Conservation (phyloP, 1,140 invertebrate genomes). For the Heterodera schachtii region DNA sequence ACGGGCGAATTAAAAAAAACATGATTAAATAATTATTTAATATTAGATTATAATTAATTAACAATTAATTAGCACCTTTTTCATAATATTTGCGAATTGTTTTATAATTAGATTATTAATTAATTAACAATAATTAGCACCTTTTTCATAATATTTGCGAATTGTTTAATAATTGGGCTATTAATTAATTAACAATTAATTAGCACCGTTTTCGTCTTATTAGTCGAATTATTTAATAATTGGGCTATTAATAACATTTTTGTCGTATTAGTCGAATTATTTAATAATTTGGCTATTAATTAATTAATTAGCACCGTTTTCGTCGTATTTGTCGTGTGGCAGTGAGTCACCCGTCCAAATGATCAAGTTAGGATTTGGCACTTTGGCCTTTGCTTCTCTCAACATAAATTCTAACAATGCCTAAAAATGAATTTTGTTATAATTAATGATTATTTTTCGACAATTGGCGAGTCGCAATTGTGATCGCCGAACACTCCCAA, state of each 20-base stretch:
- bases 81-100: too few relatives aligned
- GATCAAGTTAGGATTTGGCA: slow-evolving; percentile 54
- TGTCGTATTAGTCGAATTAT: too few relatives aligned
- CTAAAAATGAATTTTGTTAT: slow-evolving; percentile 8
- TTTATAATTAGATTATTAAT: too few relatives aligned
- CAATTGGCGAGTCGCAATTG: slow-evolving; percentile 54
- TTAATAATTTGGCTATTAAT: neutral
- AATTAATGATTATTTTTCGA: neutral
- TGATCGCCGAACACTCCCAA: slow-evolving; percentile 54
- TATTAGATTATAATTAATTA: too few relatives aligned
- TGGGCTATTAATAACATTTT: neutral
- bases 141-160: too few relatives aligned
- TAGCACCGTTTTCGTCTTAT: too few relatives aligned
- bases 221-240: slow-evolving; percentile 1
- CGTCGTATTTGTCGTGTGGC: slow-evolving; percentile 53
- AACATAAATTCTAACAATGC: slow-evolving; percentile 44
- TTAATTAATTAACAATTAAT: too few relatives aligned
- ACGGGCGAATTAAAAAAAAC: neutral
- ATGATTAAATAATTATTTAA: too few relatives aligned
- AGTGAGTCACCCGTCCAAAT: slow-evolving; percentile 63
- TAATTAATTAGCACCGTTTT: slow-evolving; percentile 43
- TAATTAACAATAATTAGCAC: too few relatives aligned
- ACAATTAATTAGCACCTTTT: too few relatives aligned
- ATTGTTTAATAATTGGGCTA: too few relatives aligned
- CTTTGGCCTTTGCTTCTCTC: slow-evolving; percentile 29